phyloP scores from a whole-genome alignment of 2,797 vertebrate species.

The Lophotriccus pileatus region DNA sequence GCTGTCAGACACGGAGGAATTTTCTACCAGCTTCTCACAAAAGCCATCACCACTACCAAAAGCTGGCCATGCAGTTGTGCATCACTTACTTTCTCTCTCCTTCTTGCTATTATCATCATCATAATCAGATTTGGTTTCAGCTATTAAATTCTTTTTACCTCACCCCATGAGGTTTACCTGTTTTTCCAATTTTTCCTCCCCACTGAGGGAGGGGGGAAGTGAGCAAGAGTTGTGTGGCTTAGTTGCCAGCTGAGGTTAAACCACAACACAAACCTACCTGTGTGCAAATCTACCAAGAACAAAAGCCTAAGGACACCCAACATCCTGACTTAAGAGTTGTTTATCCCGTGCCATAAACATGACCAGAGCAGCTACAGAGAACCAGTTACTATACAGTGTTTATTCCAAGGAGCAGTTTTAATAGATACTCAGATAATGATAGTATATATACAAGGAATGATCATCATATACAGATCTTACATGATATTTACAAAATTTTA shows the following conservation, averaged over 20 bases:
- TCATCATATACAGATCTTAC: constrained; percentile 5
- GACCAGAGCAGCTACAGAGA: neutral
- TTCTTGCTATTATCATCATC: neutral
- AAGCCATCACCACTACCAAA: neutral
- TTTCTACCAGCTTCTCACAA: neutral
- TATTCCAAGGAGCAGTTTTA: constrained; percentile 53
- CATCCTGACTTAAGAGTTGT: neutral
- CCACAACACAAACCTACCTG: neutral
- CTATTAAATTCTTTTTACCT: neutral
- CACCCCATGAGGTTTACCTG: neutral
- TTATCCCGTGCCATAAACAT: neutral
- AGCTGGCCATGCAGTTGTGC: neutral
- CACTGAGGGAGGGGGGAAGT: accelerated
- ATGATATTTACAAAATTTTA: constrained; percentile 42
- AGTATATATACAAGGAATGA: neutral
- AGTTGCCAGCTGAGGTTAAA: neutral
- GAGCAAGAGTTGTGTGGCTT: neutral
- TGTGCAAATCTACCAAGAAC: neutral
- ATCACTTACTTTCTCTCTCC: neutral
- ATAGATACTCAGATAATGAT: neutral
- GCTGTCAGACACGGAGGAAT: neutral
- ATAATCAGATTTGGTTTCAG: neutral
- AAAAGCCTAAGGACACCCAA: neutral
- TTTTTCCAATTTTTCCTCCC: neutral
- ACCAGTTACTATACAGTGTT: constrained; percentile 4